phyloP scores from a whole-genome alignment of 2,888 invertebrate species.

The Brenthis ino region DNA sequence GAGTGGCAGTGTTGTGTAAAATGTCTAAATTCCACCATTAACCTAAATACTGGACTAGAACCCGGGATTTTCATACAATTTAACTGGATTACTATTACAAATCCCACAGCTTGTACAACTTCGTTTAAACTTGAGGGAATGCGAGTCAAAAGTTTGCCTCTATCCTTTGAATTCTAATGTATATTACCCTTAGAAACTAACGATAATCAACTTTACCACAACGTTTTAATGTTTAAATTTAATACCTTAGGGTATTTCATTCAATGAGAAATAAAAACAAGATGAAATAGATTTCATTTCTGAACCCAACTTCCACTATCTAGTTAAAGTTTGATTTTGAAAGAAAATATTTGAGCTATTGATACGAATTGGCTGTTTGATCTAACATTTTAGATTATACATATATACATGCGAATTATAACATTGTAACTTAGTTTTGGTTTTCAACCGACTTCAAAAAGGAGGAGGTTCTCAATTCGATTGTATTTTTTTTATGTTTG shows the following conservation, averaged over 20 bases:
- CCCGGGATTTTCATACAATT: conserved; percentile 35
- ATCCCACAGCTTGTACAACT: conserved; percentile 33
- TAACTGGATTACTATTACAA: conserved; percentile 37
- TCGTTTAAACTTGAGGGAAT: conserved; percentile 35
- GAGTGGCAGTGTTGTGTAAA: conserved; percentile 23
- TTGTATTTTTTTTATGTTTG: too few relatives aligned
- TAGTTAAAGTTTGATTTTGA: conserved; percentile 24
- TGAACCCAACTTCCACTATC: conserved; percentile 16
- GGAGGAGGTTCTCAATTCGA: too few relatives aligned
- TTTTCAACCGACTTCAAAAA: too few relatives aligned
- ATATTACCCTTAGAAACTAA: conserved; percentile 5
- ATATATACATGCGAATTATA: too few relatives aligned
- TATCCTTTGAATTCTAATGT: conserved; percentile 37
- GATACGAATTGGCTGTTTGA: conserved; percentile 2
- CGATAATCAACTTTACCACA: conserved; percentile 24
- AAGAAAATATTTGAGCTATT: conserved; percentile 26
- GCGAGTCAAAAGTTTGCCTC: conserved; percentile 28
- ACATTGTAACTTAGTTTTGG: too few relatives aligned
- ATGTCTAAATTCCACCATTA: conserved; percentile 30
- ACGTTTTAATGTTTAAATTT: conserved; percentile 31
- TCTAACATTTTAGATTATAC: background rate
- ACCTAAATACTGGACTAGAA: conserved; percentile 32
- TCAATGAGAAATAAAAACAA: conserved; percentile 28
- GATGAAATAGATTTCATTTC: conserved; percentile 28
- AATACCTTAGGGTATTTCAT: conserved; percentile 20